phyloP scores from a whole-genome alignment of 2,888 invertebrate genomes.

The Protonemura montana region DNA sequence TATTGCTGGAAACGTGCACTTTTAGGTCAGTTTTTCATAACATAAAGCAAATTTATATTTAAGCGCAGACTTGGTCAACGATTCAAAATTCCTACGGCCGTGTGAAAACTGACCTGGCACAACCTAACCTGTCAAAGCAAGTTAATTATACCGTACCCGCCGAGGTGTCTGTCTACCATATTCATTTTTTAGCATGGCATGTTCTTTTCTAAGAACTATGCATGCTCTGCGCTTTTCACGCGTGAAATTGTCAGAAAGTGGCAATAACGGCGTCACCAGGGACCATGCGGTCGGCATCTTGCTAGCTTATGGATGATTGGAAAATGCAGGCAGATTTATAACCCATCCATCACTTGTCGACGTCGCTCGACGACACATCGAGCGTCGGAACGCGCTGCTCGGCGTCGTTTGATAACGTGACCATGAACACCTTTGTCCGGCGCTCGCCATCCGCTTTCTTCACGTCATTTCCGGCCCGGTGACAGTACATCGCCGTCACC shows the following conservation, averaged over 20 bases:
- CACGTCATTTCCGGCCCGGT: conserved; percentile 51
- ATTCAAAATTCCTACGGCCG: background rate
- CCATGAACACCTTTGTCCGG: background rate
- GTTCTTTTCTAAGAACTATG: background rate
- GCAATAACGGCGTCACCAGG: background rate
- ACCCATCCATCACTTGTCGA: background rate
- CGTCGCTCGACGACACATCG: background rate
- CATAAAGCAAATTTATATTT: background rate
- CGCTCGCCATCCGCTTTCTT: background rate
- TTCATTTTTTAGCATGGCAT: background rate
- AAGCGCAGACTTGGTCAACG: background rate
- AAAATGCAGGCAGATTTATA: conserved; percentile 7
- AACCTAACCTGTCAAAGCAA: background rate
- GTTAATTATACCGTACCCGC: background rate
- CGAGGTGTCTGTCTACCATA: background rate
- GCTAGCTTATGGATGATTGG: background rate
- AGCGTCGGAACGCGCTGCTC: background rate
- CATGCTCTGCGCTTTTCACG: background rate
- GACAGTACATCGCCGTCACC: conserved; percentile 46
- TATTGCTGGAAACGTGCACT: background rate
- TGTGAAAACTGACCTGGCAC: background rate
- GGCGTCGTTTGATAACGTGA: too few relatives aligned
- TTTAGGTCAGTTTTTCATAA: background rate
- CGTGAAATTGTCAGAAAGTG: background rate
- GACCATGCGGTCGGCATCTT: background rate